Evolutionary conservation across 2,113 vertebrate genomes (phyloP).

Genomic region (Macquaria australasica): DNA sequence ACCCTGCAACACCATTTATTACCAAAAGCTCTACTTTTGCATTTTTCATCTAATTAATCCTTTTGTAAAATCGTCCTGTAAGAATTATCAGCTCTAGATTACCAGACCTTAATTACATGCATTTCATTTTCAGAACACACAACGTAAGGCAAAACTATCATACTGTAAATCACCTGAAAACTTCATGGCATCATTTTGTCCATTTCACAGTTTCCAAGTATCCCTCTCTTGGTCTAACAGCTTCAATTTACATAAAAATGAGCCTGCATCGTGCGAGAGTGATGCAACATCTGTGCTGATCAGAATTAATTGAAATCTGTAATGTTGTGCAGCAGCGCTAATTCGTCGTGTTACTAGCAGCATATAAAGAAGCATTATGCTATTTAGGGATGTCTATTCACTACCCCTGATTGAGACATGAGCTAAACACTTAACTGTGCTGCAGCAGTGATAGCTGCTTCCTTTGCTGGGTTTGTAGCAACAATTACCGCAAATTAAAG

Average conservation of each 20-base stretch:
- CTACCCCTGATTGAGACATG: constrained; percentile 79
- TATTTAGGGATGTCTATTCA: constrained; percentile 83
- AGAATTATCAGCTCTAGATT: constrained; percentile 14
- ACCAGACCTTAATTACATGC: constrained; percentile 19
- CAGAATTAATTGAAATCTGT: constrained; percentile 87
- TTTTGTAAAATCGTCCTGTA: background rate
- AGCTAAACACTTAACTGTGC: constrained; percentile 68
- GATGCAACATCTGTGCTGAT: constrained; percentile 86
- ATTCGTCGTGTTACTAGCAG: constrained; percentile 82
- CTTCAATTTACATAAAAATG: constrained; percentile 85
- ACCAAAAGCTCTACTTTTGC: background rate
- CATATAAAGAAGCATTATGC: constrained; percentile 80
- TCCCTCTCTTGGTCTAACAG: constrained; percentile 62
- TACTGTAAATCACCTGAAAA: constrained; percentile 54
- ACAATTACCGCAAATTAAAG: background rate
- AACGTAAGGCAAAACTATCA: constrained; percentile 4
- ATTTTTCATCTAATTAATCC: constrained; percentile 23
- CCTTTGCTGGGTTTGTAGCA: constrained; percentile 5
- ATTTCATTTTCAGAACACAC: background rate
- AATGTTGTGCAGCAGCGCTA: constrained; percentile 85
- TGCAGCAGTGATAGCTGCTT: constrained; percentile 30
- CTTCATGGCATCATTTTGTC: constrained; percentile 46
- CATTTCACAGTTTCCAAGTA: constrained; percentile 65
- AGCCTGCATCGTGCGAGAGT: constrained; percentile 74
- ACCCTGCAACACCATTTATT: background rate